These are phyloP conservation scores for Gallirallus australis DNA, from an alignment of 2,797 vertebrate species.

Conservation along the genomic window DNA sequence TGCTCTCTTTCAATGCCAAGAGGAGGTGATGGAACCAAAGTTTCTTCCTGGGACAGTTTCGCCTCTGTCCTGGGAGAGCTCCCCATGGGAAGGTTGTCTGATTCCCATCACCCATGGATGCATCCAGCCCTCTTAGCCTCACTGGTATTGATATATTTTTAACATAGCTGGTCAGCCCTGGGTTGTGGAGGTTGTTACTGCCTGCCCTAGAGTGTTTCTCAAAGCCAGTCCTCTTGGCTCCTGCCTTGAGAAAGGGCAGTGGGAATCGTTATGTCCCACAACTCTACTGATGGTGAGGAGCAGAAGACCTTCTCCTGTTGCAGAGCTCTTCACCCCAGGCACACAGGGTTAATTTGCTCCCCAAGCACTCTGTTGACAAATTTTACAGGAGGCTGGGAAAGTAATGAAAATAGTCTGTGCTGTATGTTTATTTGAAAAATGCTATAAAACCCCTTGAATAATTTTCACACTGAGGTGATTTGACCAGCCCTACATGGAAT, in stretches of 20 bases:
- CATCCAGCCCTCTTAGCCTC: neutral
- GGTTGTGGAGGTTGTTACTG: neutral
- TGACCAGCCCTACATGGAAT: neutral
- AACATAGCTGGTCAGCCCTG: accelerated
- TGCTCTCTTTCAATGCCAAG: neutral
- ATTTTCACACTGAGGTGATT: slow-evolving; percentile 49
- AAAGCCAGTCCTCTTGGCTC: neutral
- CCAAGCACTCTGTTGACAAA: slow-evolving; percentile 38
- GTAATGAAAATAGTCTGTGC: slow-evolving; percentile 35
- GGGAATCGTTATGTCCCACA: accelerated
- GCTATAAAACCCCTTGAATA: slow-evolving; percentile 32
- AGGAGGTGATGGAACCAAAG: neutral
- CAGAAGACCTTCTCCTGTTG: neutral
- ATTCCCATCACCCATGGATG: accelerated
- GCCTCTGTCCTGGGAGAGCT: neutral
- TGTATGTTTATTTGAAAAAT: slow-evolving; percentile 58
- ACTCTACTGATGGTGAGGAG: neutral
- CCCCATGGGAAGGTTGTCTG: neutral
- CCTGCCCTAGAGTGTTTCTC: neutral
- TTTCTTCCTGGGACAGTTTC: slow-evolving; percentile 22
- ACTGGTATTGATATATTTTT: neutral
- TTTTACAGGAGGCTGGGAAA: slow-evolving; percentile 62
- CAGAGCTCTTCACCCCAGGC: neutral
- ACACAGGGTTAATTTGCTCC: slow-evolving; percentile 4
- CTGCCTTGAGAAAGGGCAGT: neutral